Base-by-base conservation (phyloP, 2,797 vertebrate genomes). In the Microcaecilia unicolor region DNA sequence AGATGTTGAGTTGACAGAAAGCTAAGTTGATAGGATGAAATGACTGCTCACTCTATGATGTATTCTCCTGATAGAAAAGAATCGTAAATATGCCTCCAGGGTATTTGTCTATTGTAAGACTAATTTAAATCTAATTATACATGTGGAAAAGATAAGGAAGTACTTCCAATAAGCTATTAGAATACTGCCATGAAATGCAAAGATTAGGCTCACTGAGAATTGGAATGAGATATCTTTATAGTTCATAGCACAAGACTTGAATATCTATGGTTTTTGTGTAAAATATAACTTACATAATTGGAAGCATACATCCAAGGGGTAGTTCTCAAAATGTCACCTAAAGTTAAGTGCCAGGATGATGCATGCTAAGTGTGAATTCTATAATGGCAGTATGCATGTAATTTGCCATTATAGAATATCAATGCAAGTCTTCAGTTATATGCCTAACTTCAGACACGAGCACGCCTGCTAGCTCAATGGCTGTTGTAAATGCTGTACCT, bases 91-190 rank as follows among this genome's bases (percentile, higher is more conserved):
- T 28, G 28, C 38, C 31, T 54, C 58, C 47, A 54, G 47, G 49
- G 58, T 46, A 52, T 18, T 61, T 48, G 57, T 68, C 30, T 51
- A 27, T 58, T 48, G 57, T 31, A 21, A 42, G 22, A 22, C 32
- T 38, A 55, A 31, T 58, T 58, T 54, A 57, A 70, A 48, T 64
- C 59, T 44, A 33, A 51, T 59, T 56, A 49, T 58, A 59, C 33
- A 47, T 4, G 1, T 17, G 25, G 44, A 43, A 25, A 28, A 30
- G 23, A 23, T 17, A 43, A 21, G 17, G 22, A 28, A 30, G 44
- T 15, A 3, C 9, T 44, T 53, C 32, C 25, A 49, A 30, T 24
- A 35, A 50, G 35, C 40, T 50, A 12, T 61, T 31, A 22, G 23
- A 25, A 37, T 24, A 10, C 8, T 28, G 25, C 14, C 42, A 28